A percentile compares a stretch with the other conserved stretches of the same genome.
phyloP scores from a whole-genome alignment of 2,888 invertebrate species.

The Prenolepis imparis region DNA sequence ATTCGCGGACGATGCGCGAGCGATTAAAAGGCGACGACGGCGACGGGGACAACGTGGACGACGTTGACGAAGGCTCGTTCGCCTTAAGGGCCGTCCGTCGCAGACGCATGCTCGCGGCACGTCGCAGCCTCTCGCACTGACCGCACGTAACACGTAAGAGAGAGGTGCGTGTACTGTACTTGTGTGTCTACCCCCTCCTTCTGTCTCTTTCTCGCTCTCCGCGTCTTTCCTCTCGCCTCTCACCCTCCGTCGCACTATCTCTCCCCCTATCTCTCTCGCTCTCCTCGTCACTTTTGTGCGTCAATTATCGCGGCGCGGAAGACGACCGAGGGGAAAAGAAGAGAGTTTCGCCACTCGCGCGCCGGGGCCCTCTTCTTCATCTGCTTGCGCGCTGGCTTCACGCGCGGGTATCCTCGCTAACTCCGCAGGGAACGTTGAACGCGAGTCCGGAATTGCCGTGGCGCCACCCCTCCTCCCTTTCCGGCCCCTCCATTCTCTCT shows the following conservation, averaged over 20 bases:
- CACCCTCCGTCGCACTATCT: slow-evolving; percentile 55
- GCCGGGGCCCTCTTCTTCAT: slow-evolving; percentile 73
- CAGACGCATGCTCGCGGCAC: slow-evolving; percentile 78
- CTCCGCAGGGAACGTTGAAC: slow-evolving; percentile 84
- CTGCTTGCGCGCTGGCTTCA: slow-evolving; percentile 79
- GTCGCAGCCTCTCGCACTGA: slow-evolving; percentile 78
- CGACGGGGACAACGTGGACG: slow-evolving; percentile 14
- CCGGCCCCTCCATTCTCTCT: slow-evolving; percentile 72
- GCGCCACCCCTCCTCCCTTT: slow-evolving; percentile 84
- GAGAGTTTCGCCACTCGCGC: slow-evolving; percentile 51
- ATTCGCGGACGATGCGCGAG: slow-evolving; percentile 58
- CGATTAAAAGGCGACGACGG: slow-evolving; percentile 31
- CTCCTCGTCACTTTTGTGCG: slow-evolving; percentile 56
- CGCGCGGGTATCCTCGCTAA: slow-evolving; percentile 78
- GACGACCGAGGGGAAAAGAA: slow-evolving; percentile 46
- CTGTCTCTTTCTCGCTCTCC: slow-evolving; percentile 50
- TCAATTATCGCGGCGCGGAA: slow-evolving; percentile 41
- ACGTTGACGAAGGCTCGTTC: slow-evolving; percentile 63
- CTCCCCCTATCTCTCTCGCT: slow-evolving; percentile 36
- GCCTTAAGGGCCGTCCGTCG: slow-evolving; percentile 76
- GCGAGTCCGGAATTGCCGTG: slow-evolving; percentile 85
- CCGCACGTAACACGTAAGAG: slow-evolving; percentile 78
- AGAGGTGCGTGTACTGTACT: slow-evolving; percentile 67
- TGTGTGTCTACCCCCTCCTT: slow-evolving; percentile 51
- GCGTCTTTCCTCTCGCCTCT: slow-evolving; percentile 23